A percentile compares a stretch with the other conserved stretches of the same genome.
phyloP scores from a whole-genome alignment of 2,113 vertebrate genomes.

The Tragelaphus scriptus region DNA sequence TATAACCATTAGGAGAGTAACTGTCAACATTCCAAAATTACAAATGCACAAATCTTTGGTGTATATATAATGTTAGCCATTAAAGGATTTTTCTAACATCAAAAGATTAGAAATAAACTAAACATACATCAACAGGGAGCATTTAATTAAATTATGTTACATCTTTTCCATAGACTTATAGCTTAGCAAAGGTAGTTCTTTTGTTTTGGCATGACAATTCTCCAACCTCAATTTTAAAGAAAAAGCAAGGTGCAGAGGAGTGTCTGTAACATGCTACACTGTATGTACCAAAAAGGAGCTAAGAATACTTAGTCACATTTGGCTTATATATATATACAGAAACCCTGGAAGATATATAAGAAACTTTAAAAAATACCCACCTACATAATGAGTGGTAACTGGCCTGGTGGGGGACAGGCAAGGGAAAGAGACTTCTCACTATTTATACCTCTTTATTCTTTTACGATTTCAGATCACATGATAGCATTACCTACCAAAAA shows the following conservation, averaged over 20 bases:
- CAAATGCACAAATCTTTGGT: background rate
- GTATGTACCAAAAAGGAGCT: background rate
- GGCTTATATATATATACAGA: background rate
- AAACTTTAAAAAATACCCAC: background rate
- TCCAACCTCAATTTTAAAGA: background rate
- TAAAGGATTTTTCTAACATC: background rate
- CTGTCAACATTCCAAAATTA: background rate
- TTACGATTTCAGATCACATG: background rate
- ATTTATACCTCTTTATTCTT: background rate
- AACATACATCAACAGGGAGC: background rate
- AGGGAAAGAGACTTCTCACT: background rate
- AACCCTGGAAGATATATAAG: background rate
- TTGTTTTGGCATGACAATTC: background rate
- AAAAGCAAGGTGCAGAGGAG: background rate
- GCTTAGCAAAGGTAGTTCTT: background rate
- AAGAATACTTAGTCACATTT: background rate
- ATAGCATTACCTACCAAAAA: background rate
- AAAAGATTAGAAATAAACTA: background rate
- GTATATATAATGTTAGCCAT: background rate
- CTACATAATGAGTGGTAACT: background rate
- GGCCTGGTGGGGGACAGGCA: background rate
- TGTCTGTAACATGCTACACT: background rate
- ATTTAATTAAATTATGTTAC: conserved; percentile 28
- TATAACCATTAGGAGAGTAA: background rate
- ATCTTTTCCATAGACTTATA: background rate